Conservation (phyloP, 2,888 invertebrate species). For the Ochropleura leucogaster region DNA sequence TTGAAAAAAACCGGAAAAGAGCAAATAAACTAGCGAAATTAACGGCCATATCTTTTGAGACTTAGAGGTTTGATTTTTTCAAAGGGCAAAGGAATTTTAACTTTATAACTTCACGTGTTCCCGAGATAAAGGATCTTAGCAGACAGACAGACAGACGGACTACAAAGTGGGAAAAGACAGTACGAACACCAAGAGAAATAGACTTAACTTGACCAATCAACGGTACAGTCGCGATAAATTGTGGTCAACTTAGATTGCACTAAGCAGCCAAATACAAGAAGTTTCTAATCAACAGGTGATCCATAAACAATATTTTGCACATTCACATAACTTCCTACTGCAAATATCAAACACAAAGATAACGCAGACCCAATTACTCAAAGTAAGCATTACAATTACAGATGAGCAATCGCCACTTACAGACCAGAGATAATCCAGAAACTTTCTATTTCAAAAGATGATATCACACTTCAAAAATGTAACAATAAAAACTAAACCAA, state of each 20-base stretch:
- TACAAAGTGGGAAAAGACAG: neutral
- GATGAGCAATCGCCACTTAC: slow-evolving; percentile 47
- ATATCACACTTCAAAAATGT: slow-evolving; percentile 70
- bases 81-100: too few species aligned
- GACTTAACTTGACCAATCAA: slow-evolving; percentile 9
- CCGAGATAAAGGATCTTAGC: too few species aligned
- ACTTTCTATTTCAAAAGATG: slow-evolving; percentile 70
- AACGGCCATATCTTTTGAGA: too few species aligned
- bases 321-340: slow-evolving; percentile 8
- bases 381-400: slow-evolving; percentile 32
- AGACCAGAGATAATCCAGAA: slow-evolving; percentile 20
- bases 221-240: slow-evolving; percentile 8
- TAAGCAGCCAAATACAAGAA: slow-evolving; percentile 13
- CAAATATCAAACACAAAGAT: slow-evolving; percentile 35
- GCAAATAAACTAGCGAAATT: too few species aligned
- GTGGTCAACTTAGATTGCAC: neutral
- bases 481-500: slow-evolving; percentile 77
- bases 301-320: slow-evolving; percentile 1
- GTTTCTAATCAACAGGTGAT: slow-evolving; percentile 21
- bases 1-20: too few species aligned
- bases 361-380: slow-evolving; percentile 23
- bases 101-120: too few species aligned
- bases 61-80: too few species aligned
- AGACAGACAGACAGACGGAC: too few species aligned
- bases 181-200: neutral